A percentile compares a stretch with the other conserved stretches of the same genome.
These are phyloP conservation scores for Eulacestoma nigropectus DNA, from an alignment of 2,113 vertebrate species.

Conservation along the genomic window DNA sequence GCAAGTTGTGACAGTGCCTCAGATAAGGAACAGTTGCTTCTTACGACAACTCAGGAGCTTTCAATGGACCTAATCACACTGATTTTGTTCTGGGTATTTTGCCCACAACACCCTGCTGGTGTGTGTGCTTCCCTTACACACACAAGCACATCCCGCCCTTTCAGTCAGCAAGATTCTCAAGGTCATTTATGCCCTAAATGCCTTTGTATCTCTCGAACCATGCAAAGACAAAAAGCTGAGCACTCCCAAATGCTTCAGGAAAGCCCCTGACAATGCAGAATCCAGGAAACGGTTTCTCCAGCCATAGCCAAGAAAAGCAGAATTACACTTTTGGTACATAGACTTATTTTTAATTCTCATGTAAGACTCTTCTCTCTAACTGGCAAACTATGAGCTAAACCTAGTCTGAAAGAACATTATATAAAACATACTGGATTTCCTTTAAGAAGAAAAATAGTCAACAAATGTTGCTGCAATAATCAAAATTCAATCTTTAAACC, in stretches of 20 bases:
- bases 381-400: neutral
- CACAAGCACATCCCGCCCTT: neutral
- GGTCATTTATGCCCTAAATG: neutral
- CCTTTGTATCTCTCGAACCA: accelerated
- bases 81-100: neutral
- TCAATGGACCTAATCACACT: neutral
- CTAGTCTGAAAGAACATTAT: neutral
- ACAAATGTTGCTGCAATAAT: neutral
- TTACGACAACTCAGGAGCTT: neutral
- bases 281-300: neutral
- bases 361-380: neutral
- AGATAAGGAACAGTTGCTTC: neutral
- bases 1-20: neutral
- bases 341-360: neutral
- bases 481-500: neutral
- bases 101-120: neutral
- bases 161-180: neutral
- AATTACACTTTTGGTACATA: neutral
- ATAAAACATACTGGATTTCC: neutral
- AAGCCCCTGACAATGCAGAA: neutral
- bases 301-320: neutral
- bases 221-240: neutral
- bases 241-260: neutral
- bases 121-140: neutral
- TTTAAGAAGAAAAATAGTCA: neutral